A percentile compares a stretch with the other conserved stretches of the same genome.
Evolutionary conservation across 2,888 invertebrate genomes (phyloP).

Genomic region (Phytoseiulus persimilis): DNA sequence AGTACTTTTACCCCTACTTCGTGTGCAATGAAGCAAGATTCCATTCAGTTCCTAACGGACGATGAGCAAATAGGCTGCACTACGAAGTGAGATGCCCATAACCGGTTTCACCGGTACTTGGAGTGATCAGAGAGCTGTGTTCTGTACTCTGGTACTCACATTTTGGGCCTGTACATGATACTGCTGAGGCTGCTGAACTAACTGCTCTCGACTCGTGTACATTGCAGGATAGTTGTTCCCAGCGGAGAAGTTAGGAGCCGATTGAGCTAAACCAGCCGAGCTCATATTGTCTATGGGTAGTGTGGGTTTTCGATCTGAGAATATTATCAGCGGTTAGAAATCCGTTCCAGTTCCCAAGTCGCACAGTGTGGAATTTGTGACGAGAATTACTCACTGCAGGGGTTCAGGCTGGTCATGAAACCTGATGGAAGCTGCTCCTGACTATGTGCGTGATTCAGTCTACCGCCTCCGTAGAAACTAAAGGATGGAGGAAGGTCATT

Average conservation of each 20-base stretch:
- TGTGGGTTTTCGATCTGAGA: neutral
- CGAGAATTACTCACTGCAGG: neutral
- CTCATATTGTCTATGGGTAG: neutral
- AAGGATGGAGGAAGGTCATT: neutral
- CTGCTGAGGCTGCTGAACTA: neutral
- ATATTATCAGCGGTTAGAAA: neutral
- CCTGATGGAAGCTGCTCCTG: neutral
- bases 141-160: neutral
- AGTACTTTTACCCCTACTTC: neutral
- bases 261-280: neutral
- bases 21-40: no score
- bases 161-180: neutral
- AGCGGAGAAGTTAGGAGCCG: neutral
- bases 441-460: neutral
- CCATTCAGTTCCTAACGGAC: no score
- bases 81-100: no score
- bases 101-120: neutral
- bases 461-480: neutral
- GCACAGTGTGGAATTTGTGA: neutral
- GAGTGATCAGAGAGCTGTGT: neutral
- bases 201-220: neutral
- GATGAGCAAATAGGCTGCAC: no score
- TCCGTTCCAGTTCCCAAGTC: neutral
- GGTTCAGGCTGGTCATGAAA: neutral
- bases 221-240: neutral